phyloP scores from a whole-genome alignment of 2,113 vertebrate species.

The Xenopus borealis region DNA sequence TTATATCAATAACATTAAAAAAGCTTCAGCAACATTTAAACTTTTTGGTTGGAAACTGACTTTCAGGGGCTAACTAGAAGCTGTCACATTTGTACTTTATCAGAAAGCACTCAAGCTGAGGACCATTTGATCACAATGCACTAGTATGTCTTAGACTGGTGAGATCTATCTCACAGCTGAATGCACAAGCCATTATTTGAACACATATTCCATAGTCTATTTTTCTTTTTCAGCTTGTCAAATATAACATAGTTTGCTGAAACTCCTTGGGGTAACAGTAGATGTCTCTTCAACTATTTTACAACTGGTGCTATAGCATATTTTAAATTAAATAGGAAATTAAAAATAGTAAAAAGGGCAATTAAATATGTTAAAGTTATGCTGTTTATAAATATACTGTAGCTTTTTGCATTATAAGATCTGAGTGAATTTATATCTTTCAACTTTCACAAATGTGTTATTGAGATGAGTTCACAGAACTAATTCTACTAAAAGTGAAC shows the following conservation, averaged over 20 bases:
- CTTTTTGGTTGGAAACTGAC: not conserved
- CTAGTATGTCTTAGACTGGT: slow-evolving; percentile 12
- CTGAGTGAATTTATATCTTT: too few species aligned
- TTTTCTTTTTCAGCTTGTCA: slow-evolving; percentile 32
- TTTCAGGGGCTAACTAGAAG: slow-evolving; percentile 9
- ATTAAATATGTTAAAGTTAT: too few species aligned
- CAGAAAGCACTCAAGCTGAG: slow-evolving; percentile 19
- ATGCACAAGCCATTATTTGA: slow-evolving; percentile 40
- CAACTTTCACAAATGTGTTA: too few species aligned
- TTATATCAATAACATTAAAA: not conserved
- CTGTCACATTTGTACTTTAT: slow-evolving; percentile 9
- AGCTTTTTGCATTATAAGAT: too few species aligned
- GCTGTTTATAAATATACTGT: too few species aligned
- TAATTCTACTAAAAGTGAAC: too few species aligned
- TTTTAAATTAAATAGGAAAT: slow-evolving; percentile 7
- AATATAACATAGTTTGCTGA: slow-evolving; percentile 28
- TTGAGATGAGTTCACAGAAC: too few species aligned
- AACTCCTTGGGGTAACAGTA: slow-evolving; percentile 33
- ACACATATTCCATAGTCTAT: slow-evolving; percentile 37
- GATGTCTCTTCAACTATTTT: slow-evolving; percentile 18
- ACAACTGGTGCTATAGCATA: not conserved
- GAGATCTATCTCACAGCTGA: slow-evolving; percentile 29
- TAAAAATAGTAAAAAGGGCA: not conserved
- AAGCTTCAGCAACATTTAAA: not conserved
- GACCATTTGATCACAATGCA: slow-evolving; percentile 24